Percentiles rank a stretch among this genome's conserved stretches.
Conservation (phyloP, 2,888 invertebrate genomes). For the Eristalis intricaria region DNA sequence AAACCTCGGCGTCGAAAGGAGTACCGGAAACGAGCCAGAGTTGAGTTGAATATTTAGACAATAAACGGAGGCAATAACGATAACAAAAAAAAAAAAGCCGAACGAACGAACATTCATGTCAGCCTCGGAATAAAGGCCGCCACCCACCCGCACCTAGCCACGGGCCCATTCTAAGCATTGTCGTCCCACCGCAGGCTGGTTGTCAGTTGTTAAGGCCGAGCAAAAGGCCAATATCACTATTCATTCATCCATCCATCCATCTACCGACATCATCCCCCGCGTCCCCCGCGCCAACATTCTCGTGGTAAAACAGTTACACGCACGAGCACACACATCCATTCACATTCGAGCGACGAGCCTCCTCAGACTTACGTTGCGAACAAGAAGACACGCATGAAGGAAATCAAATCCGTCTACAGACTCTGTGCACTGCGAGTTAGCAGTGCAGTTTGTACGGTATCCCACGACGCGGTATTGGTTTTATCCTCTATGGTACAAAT, state of each 20-base stretch:
- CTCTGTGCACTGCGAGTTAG: too few species aligned
- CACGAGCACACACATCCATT: background rate
- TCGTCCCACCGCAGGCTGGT: background rate
- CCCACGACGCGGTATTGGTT: too few species aligned
- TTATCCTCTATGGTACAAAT: too few species aligned
- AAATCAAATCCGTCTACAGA: too few species aligned
- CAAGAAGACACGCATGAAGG: too few species aligned
- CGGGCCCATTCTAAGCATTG: background rate
- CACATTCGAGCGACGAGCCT: background rate
- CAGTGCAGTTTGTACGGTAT: too few species aligned
- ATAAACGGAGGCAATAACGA: constrained; percentile 28
- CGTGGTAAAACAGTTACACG: too few species aligned
- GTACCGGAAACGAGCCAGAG: background rate
- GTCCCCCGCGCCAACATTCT: too few species aligned
- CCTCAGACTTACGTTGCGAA: too few species aligned
- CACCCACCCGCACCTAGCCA: background rate
- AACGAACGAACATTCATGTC: constrained; percentile 7
- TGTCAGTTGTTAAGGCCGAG: background rate
- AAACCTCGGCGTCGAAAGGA: background rate
- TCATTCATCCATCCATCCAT: background rate
- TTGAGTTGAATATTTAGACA: background rate
- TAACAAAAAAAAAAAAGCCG: constrained; percentile 6
- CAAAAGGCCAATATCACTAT: background rate
- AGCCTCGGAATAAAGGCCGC: background rate
- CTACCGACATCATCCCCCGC: background rate